These are phyloP conservation scores for Poeciliopsis infans DNA, from an alignment of 2,797 vertebrate genomes.

Conservation along the genomic window DNA sequence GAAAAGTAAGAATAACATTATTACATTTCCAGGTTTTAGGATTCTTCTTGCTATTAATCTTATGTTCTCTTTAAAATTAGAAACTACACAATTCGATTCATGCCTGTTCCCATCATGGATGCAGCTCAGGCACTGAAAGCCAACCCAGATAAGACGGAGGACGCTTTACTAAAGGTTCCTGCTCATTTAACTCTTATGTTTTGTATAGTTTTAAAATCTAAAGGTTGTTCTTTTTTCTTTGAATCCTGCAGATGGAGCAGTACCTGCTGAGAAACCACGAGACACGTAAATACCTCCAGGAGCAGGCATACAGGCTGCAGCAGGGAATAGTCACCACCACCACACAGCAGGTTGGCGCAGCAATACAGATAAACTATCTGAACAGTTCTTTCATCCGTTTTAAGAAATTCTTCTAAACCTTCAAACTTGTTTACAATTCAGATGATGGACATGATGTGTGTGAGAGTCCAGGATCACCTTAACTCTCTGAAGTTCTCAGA, in stretches of 20 bases:
- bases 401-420: not conserved
- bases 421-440: slow-evolving; percentile 52
- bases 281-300: slow-evolving; percentile 93
- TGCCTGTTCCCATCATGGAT: slow-evolving; percentile 96
- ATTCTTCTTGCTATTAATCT: not conserved
- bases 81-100: slow-evolving; percentile 95
- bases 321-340: slow-evolving; percentile 96
- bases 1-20: slow-evolving; percentile 87
- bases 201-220: not conserved
- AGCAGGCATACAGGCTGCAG: slow-evolving; percentile 95
- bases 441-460: slow-evolving; percentile 96
- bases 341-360: slow-evolving; percentile 88
- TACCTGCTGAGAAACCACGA: slow-evolving; percentile 96
- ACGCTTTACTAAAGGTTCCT: slow-evolving; percentile 89
- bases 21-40: not conserved
- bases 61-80: slow-evolving; percentile 65
- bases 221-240: accelerated
- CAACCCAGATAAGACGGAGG: slow-evolving; percentile 94
- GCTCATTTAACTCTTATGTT: too few relatives aligned
- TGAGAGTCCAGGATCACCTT: slow-evolving; percentile 97
- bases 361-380: not conserved
- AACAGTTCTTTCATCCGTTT: not conserved
- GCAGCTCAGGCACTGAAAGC: slow-evolving; percentile 95
- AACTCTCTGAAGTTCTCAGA: slow-evolving; percentile 91
- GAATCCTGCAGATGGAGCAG: slow-evolving; percentile 89